phyloP scores from a whole-genome alignment of 2,113 vertebrate species.

The Oncorhynchus gorbuscha region DNA sequence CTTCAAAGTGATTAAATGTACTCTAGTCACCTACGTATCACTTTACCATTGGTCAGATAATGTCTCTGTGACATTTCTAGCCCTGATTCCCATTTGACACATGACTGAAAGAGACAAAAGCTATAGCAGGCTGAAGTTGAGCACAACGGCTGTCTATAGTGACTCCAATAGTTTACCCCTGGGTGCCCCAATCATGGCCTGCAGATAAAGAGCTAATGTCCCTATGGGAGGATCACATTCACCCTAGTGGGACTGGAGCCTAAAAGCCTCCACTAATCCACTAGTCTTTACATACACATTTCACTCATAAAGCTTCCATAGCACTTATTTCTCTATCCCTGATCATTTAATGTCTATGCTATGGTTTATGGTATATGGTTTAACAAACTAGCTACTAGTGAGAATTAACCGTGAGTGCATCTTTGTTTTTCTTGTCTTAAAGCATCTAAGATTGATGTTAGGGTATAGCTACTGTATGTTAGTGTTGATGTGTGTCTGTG shows the following conservation, averaged over 20 bases:
- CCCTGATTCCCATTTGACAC: slow-evolving; percentile 51
- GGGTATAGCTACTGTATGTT: neutral
- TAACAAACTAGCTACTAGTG: neutral
- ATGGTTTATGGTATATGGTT: neutral
- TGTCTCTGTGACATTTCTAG: slow-evolving; percentile 50
- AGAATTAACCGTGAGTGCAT: neutral
- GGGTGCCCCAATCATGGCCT: slow-evolving; percentile 58
- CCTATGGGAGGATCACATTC: slow-evolving; percentile 65
- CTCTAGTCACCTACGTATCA: slow-evolving; percentile 62
- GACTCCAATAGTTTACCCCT: slow-evolving; percentile 61
- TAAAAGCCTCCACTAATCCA: slow-evolving; percentile 65
- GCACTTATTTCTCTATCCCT: neutral
- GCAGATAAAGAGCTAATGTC: slow-evolving; percentile 55
- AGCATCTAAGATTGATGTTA: neutral
- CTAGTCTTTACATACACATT: slow-evolving; percentile 33
- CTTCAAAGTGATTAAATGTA: slow-evolving; percentile 61
- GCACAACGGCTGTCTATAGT: slow-evolving; percentile 58
- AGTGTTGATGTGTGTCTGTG: slow-evolving; percentile 5
- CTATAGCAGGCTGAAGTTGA: slow-evolving; percentile 51
- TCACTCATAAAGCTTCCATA: neutral
- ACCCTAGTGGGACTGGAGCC: slow-evolving; percentile 46
- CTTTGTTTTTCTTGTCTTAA: neutral
- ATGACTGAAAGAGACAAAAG: slow-evolving; percentile 37
- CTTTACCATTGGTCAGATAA: slow-evolving; percentile 56
- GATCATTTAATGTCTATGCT: neutral